phyloP scores from a whole-genome alignment of 2,888 invertebrate genomes.

The Trichopoda pennipes region DNA sequence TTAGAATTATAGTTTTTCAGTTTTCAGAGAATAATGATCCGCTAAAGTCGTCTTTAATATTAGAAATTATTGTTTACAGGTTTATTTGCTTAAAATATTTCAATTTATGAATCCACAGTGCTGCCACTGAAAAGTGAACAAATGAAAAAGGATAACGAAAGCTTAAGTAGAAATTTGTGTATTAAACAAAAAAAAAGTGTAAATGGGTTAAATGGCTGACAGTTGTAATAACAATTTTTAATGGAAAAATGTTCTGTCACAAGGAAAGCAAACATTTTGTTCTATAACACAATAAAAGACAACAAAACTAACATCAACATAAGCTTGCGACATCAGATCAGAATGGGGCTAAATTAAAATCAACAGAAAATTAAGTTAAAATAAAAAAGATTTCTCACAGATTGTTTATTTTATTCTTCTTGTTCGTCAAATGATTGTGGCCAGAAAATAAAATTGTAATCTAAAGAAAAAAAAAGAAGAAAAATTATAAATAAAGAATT shows the following conservation, averaged over 20 bases:
- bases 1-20: no score
- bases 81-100: no score
- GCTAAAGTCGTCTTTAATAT: no score
- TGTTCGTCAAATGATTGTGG: conserved; percentile 37
- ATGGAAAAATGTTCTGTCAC: conserved; percentile 46
- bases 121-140: conserved; percentile 1
- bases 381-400: conserved; percentile 20
- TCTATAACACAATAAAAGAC: conserved; percentile 42
- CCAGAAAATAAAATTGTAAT: conserved; percentile 45
- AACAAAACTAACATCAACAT: conserved; percentile 17
- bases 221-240: conserved; percentile 63
- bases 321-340: conserved; percentile 25
- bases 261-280: conserved; percentile 5
- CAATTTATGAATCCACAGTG: not conserved
- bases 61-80: no score
- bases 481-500: conserved; percentile 6
- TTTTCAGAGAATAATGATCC: no score
- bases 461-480: conserved; percentile 22
- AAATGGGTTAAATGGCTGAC: conserved; percentile 68
- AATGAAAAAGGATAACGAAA: conserved; percentile 19
- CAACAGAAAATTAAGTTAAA: conserved; percentile 4
- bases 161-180: conserved; percentile 35
- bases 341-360: conserved; percentile 21
- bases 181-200: conserved; percentile 35
- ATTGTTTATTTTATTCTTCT: conserved; percentile 9